Evolutionary conservation across 53 echinoderm and acorn worm species (phyloP), one percentile per base, ranked within the genome.

Genomic region (Mesocentrotus franciscanus): DNA sequence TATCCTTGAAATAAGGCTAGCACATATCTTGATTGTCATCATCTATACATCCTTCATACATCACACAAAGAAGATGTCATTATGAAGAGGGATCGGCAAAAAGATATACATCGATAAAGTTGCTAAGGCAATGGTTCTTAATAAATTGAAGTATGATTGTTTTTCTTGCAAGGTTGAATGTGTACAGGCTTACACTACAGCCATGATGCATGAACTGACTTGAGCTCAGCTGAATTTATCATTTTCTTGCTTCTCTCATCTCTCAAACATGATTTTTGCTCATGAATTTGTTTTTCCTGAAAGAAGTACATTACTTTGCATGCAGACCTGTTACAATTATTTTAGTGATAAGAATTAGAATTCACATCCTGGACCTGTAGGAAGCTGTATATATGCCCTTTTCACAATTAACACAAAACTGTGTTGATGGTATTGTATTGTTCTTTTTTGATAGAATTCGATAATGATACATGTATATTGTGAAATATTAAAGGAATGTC

Each of bases 61-160:
- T 90, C 90, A 90, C 90, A 90, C 61, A 15, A n/a, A 0, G 17
- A 24, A 60, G n/a, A 13, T 61, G n/a, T 90, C 61, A 61, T 90
- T 61, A 90, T 90, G 90, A 59, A 84, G 90, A 61, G 2, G 90
- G 90, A 85, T 85, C 56, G 22, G 87, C 56, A 4, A 55, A 22
- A 85, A 26, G 26, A 90, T 90, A 24, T 14, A 49, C 84, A 17
- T 84, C 22, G 39, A 84, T 20, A 42, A 55, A 24, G 55, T 49
- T 49, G 55, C 84, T 22, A 84, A 84, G 84, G 49, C 55, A 55
- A 49, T 13, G 34, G 78, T 78, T 78, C 78, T 33, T 14, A 11
- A 3, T 29, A 30, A 78, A 78, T 78, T 78, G 32, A 78, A 78
- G n/a, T 49, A 84, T 84, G 55, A 36, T 42, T 0, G 42, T 55